These are phyloP conservation scores for Epistrophella euchroma DNA, from an alignment of 2,888 invertebrate genomes.

Conservation along the genomic window DNA sequence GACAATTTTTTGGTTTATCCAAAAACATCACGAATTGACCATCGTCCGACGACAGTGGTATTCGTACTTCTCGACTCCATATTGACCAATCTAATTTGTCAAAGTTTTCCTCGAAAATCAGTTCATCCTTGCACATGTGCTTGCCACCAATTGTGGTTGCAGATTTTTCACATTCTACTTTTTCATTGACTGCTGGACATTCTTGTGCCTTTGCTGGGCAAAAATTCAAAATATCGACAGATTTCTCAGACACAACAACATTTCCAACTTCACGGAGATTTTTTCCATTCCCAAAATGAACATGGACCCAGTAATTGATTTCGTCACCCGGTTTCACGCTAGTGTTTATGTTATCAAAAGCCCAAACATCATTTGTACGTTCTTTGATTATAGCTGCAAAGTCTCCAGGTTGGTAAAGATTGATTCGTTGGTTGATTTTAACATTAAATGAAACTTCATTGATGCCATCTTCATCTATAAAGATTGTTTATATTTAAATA, in stretches of 20 bases:
- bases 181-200: conserved; percentile 1
- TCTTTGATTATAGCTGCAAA: conserved; percentile 84
- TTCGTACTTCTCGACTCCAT: conserved; percentile 87
- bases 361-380: conserved; percentile 85
- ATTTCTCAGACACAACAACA: neutral
- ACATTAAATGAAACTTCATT: conserved; percentile 87
- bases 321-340: conserved; percentile 85
- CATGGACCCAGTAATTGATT: conserved; percentile 87
- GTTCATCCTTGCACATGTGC: conserved; percentile 84
- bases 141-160: conserved; percentile 82
- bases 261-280: conserved; percentile 17
- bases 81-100: conserved; percentile 83
- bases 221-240: neutral
- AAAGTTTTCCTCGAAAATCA: conserved; percentile 88
- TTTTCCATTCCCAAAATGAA: conserved; percentile 76
- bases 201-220: conserved; percentile 7
- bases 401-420: conserved; percentile 84
- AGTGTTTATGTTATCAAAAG: conserved; percentile 84
- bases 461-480: conserved; percentile 80
- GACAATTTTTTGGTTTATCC: conserved; percentile 79
- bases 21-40: conserved; percentile 85
- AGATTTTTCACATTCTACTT: conserved; percentile 46
- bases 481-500: neutral
- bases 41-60: conserved; percentile 84
- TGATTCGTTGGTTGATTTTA: conserved; percentile 86